Evolutionary conservation across 2,113 vertebrate species (phyloP), one percentile per base, ranked within the genome.

Genomic region (Siphamia tubifer): DNA sequence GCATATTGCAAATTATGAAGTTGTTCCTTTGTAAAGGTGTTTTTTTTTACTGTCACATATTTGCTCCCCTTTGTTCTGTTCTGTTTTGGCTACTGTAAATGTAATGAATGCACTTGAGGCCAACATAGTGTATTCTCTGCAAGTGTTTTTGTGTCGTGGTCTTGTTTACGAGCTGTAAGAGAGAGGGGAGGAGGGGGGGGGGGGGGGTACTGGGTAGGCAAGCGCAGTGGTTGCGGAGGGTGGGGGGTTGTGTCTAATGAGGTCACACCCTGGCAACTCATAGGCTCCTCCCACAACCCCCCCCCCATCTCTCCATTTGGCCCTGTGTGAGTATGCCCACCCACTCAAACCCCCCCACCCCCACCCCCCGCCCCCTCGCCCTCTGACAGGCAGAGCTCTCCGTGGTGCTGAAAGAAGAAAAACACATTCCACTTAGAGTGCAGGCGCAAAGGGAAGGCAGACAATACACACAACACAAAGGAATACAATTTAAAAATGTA

Each of bases 391-490:
- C 71, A 81, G 86, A 81, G 86, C 92, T 93, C 84, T 93, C 92
- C 90, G 16, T 88, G 91, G 92, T 93, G 73, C 92, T 93, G 90
- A 92, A 88, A 77, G 51, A 68, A 72, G 68, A 82, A 84, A 89
- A 85, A 84, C 73, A 89, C 51, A 40, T 28, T 44, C 34, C 24
- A 52, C 55, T 76, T 61, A 62, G 52, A 69, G 65, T 69, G 36
- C 55, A 54, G 68, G 55, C 32, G 67, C 53, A 32, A 44, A 40
- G 68, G 19, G n/a, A 70, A 69, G 40, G 31, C 60, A 64, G 31
- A 13, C 21, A 15, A 66, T 39, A 48, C 47, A 45, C 13, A 54
- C 16, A 15, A 53, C 61, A 72, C 53, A 38, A 61, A 75, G 68
- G 54, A 28, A 54, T 34, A 35, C 74, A 67, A 62, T 2, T 23